Evolutionary conservation across 1,140 invertebrate species (phyloP), one percentile per base, ranked within the genome.

Genomic region (Conus betulinus): DNA sequence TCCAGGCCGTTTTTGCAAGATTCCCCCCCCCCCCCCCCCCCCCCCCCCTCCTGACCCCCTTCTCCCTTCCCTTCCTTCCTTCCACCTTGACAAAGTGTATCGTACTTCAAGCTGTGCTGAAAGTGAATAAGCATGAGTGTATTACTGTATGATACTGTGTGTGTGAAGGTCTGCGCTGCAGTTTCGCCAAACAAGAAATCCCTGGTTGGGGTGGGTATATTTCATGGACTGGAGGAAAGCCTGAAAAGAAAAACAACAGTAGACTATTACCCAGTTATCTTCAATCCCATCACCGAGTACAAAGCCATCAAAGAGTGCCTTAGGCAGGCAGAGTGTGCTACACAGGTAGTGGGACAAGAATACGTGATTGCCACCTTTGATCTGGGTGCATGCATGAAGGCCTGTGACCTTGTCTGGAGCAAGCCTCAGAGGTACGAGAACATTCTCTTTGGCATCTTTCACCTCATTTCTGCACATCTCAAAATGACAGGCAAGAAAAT

Each of bases 401-500:
- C 91, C 10, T 88, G 84, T 74, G 90, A 90, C 8, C 17, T 93
- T 15, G 57, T 91, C 60, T 91, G 89, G 91, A 91, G 89, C 52
- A n/a, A 85, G n/a, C 84, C 89, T 51, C 23, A 67, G 6, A 87
- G 53, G 85, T 92, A 91, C 86, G 27, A 91, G 76, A 90, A 5
- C 90, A 93, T 91, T 17, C 67, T 90, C 85, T 89, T 89, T 20
- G 90, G 88, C 15, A 88, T 90, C 3, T 90, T 92, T 67, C 89
- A 90, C 85, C 74, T 90, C 60, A 63, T 63, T 63, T 63, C 60
- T 63, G 60, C 60, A 63, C 4, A 4, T 63, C 60, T 63, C 60
- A 90, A 89, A 82, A 91, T 92, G 90, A 83, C 90, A 63, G 90
- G 88, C 5, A 92, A 91, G 82, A 91, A 90, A 67, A 91, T 92